Evolutionary conservation across 2,888 invertebrate genomes (phyloP), one percentile per base, ranked within the genome.

Genomic region (Heliconius erato): DNA sequence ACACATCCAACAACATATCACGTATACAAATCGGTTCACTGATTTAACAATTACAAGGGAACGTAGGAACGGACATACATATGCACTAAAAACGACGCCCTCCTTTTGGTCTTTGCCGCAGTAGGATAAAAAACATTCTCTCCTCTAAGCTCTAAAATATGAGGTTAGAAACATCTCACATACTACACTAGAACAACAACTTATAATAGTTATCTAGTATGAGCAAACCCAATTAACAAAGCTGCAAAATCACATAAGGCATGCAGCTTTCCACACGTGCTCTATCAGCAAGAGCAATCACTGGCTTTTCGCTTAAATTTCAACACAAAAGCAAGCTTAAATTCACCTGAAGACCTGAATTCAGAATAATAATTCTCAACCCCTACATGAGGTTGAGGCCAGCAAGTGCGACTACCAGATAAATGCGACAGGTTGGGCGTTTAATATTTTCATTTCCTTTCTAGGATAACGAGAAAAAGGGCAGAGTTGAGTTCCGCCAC

Each of bases 271-370:
- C 76, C 63, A 23, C 35, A 63, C 79, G 79, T 80, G 79, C 79
- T 49, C 79, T 80, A 80, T 80, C 79, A 49, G 44, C 65, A 16
- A 3, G 65, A 80, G 65, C 74, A 80, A 80, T 74, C 79, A 65
- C 44, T 59, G 63, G 26, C 72, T 63, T 71, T 80, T 59, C 74
- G 44, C n/a, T 44, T 65, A 74, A 79, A 74, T 79, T 71, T 74
- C 63, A 35, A 44, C 26, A 44, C 44, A 72, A 28, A 44, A 35
- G 69, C 32, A 69, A 63, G 59, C n/a, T 59, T 76, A 35, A 76
- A 76, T 63, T 49, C 32, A 76, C 76, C 59, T 63, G 59, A 76
- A 63, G 76, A 76, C 76, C 76, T 35, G 1, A 76, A 59, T 74
- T 59, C 35, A 14, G n/a, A 63, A 59, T 74, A 59, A 23, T 14